Conservation (phyloP, 2,888 invertebrate genomes). For the Ametastegia equiseti region DNA sequence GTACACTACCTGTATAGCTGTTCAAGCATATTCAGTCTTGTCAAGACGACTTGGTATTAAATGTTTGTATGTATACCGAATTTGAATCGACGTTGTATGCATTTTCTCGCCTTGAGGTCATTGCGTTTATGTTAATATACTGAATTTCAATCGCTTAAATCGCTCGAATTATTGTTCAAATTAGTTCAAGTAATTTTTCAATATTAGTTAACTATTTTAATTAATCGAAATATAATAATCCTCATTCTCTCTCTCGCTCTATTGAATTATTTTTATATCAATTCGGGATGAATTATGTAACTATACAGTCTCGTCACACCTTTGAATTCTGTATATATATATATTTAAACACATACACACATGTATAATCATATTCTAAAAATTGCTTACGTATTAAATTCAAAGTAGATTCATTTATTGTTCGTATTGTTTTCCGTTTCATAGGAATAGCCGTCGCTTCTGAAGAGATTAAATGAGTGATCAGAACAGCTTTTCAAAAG, state of each 20-base stretch:
- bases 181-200: conserved; percentile 6
- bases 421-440: background rate
- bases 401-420: background rate
- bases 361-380: conserved; percentile 7
- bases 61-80: conserved; percentile 48
- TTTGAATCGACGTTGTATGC: conserved; percentile 33
- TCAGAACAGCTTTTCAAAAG: background rate
- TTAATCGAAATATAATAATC: background rate
- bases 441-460: background rate
- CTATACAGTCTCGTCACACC: background rate
- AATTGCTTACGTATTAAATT: conserved; percentile 5
- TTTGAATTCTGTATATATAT: conserved; percentile 34
- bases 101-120: conserved; percentile 14
- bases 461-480: background rate
- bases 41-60: conserved; percentile 35
- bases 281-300: background rate
- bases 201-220: conserved; percentile 7
- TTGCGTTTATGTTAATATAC: conserved; percentile 45
- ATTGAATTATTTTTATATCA: background rate
- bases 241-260: background rate
- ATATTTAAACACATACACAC: background rate
- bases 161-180: conserved; percentile 14
- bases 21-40: conserved; percentile 56
- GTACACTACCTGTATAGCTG: conserved; percentile 62
- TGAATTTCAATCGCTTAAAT: conserved; percentile 28